Evolutionary conservation across 2,888 invertebrate species (phyloP).

Genomic region (Marasmarcha lunaedactyla): DNA sequence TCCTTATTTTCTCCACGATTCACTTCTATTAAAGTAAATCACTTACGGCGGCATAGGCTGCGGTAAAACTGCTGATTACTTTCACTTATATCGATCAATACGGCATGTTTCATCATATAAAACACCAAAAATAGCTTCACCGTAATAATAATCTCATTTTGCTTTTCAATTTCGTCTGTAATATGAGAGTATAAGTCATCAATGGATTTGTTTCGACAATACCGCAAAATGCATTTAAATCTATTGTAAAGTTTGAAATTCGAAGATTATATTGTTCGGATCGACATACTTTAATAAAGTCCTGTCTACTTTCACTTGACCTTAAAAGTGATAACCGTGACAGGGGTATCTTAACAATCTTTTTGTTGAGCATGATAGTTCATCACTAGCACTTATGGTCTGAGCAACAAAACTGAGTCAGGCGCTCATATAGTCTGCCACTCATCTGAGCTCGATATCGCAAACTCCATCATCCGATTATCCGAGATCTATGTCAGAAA

Average conservation of each 20-base stretch:
- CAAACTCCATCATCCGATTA: conserved; percentile 32
- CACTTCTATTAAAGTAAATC: neutral
- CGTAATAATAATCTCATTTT: conserved; percentile 22
- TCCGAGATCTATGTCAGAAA: conserved; percentile 50
- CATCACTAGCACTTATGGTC: no score
- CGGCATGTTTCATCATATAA: conserved; percentile 24
- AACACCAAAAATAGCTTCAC: conserved; percentile 22
- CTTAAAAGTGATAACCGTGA: neutral
- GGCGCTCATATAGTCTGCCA: neutral
- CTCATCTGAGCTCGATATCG: neutral
- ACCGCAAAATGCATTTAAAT: conserved; percentile 1
- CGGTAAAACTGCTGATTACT: conserved; percentile 38
- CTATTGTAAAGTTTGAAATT: neutral
- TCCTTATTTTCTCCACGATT: neutral
- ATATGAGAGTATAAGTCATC: conserved; percentile 19
- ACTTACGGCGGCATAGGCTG: conserved; percentile 14
- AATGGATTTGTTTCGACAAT: conserved; percentile 10
- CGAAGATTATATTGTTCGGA: neutral
- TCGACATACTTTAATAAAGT: neutral
- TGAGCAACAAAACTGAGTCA: neutral
- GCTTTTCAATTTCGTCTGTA: conserved; percentile 21
- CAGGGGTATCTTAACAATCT: neutral
- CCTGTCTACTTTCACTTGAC: neutral
- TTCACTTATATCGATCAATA: conserved; percentile 35
- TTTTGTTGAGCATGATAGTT: neutral